A percentile compares a stretch with the other conserved stretches of the same genome.
phyloP scores from a whole-genome alignment of 2,888 invertebrate genomes.

The Acrobasis suavella region DNA sequence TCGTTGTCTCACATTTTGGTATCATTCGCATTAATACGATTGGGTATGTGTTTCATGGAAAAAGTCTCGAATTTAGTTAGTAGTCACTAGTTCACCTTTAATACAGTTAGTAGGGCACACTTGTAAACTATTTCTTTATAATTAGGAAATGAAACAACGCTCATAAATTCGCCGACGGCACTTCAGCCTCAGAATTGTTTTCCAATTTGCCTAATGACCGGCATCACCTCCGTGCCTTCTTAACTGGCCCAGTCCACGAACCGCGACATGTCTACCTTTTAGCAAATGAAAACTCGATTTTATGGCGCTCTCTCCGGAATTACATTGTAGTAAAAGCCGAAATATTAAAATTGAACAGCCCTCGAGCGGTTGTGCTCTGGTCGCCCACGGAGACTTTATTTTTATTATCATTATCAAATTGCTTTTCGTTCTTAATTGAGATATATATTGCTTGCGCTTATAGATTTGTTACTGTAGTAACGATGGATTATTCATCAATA shows the following conservation, averaged over 20 bases:
- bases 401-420: conserved; percentile 29
- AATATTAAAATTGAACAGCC: conserved; percentile 47
- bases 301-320: conserved; percentile 67
- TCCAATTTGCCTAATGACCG: conserved; percentile 16
- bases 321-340: conserved; percentile 47
- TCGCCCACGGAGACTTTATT: conserved; percentile 28
- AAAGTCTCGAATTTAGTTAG: too few relatives aligned
- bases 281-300: conserved; percentile 73
- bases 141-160: not conserved
- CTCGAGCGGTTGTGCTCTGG: conserved; percentile 34
- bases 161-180: not conserved
- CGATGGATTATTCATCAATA: too few relatives aligned
- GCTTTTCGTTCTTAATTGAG: conserved; percentile 29
- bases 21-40: too few relatives aligned
- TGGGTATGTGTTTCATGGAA: too few relatives aligned
- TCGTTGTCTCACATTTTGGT: too few relatives aligned
- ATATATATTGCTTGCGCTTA: too few relatives aligned
- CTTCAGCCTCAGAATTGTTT: conserved; percentile 7
- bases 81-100: too few relatives aligned
- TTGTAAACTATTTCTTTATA: not conserved
- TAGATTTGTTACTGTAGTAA: not conserved
- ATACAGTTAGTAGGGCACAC: too few relatives aligned
- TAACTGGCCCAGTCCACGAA: conserved; percentile 48
- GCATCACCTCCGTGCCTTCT: conserved; percentile 33
- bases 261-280: conserved; percentile 57